A percentile compares a stretch with the other conserved stretches of the same genome.
phyloP scores from a whole-genome alignment of 2,888 invertebrate species.

The Deilephila elpenor region DNA sequence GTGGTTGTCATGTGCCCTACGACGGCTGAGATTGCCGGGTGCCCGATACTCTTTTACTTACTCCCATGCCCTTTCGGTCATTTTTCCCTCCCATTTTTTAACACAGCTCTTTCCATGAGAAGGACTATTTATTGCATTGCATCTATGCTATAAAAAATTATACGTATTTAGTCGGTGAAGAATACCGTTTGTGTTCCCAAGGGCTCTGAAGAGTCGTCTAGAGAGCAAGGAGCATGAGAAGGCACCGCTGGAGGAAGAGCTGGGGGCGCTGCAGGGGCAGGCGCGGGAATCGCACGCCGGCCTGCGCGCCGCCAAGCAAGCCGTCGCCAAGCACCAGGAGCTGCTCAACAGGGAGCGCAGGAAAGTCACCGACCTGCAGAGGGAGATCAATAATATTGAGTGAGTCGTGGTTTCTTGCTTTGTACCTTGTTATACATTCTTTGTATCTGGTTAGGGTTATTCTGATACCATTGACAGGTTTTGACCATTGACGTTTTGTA shows the following conservation, averaged over 20 bases:
- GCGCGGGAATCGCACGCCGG: constrained; percentile 59
- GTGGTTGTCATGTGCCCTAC: too few relatives aligned
- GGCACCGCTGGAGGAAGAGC: constrained; percentile 65
- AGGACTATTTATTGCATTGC: too few relatives aligned
- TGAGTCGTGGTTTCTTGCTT: constrained; percentile 48
- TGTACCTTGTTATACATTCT: not conserved
- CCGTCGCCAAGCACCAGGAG: constrained; percentile 55
- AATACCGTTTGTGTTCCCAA: constrained; percentile 32
- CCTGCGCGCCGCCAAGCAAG: constrained; percentile 50
- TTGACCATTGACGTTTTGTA: too few relatives aligned
- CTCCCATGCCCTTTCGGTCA: too few relatives aligned
- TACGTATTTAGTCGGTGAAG: not conserved
- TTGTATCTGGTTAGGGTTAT: too few relatives aligned
- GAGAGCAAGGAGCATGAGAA: constrained; percentile 64
- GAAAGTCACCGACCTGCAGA: constrained; percentile 65
- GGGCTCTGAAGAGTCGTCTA: constrained; percentile 64
- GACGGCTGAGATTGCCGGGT: too few relatives aligned
- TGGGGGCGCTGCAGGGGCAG: constrained; percentile 56
- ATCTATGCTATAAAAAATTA: not conserved
- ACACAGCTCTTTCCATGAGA: too few relatives aligned
- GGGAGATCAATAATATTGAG: constrained; percentile 70
- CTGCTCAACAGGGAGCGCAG: constrained; percentile 60
- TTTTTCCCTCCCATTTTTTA: too few relatives aligned
- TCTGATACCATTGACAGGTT: not conserved
- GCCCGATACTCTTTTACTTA: too few relatives aligned